Evolutionary conservation across 2,888 invertebrate genomes (phyloP), one percentile per base, ranked within the genome.

Genomic region (Ormyrus labotus): DNA sequence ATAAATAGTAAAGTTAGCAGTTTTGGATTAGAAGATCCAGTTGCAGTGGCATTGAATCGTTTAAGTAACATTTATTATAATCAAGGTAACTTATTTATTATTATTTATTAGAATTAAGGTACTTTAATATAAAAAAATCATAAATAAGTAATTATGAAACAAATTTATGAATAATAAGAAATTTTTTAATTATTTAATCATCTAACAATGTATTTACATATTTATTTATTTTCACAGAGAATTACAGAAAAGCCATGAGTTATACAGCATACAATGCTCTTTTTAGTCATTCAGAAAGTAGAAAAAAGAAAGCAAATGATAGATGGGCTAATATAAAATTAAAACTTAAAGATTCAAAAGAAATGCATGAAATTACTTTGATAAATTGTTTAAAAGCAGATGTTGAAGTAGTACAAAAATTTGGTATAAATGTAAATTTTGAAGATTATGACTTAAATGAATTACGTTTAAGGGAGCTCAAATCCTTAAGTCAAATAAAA

Each of bases 261-360:
- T 81, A 80, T 0, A 80, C 85, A 13, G 87, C 89, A 8, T 84
- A 90, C 51, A 86, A 87, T 78, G 87, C 84, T 13, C 70, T 90
- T 19, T 64, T 89, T 9, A 88, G 86, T 81, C 80, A 48, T 61
- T 84, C 83, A 57, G 82, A 84, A 4, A 79, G 84, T 11, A 48
- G 80, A 4, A 83, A 86, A 9, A 84, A 83, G 5, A 89, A 88
- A 81, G 88, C 88, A n/a, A 89, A 86, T 75, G 84, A 84, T 0
- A 84, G 86, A 79, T 90, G 90, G 90, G 74, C 85, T 0, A 84
- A 72, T 47, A 86, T 89, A n/a, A 89, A 90, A 58, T 78, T 86
- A 4, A 86, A 88, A 70, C 76, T 74, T 6, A 9, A 47, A 50
- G 72, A 79, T 51, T 73, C 80, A 0, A 78, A 83, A n/a, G 80